phyloP scores from a whole-genome alignment of 2,113 vertebrate genomes.

The Periophthalmus modestus region DNA sequence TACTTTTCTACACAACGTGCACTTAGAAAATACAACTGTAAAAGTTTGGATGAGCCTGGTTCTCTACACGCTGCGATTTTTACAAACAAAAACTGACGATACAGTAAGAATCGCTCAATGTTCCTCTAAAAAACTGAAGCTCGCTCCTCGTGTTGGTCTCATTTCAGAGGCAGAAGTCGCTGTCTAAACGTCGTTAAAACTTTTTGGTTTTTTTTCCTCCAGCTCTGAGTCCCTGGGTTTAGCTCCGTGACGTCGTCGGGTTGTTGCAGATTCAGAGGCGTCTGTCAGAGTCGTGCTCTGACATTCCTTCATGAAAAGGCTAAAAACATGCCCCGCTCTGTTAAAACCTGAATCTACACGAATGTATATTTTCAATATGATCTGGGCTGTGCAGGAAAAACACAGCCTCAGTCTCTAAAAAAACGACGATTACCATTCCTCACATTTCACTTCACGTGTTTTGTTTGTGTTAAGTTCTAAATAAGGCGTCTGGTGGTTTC shows the following conservation, averaged over 20 bases:
- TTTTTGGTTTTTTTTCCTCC: conserved; percentile 15
- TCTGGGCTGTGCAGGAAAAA: neutral
- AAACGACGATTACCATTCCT: neutral
- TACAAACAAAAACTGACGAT: neutral
- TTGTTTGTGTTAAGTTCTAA: neutral
- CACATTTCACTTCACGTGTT: neutral
- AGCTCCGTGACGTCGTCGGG: conserved; percentile 36
- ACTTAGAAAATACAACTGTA: neutral
- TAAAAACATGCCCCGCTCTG: conserved; percentile 33
- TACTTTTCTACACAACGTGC: no score
- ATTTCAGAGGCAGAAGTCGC: conserved; percentile 13
- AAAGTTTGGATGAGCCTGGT: neutral
- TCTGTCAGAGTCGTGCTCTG: neutral
- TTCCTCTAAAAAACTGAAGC: neutral
- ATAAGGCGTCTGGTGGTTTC: neutral
- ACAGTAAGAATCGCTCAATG: neutral
- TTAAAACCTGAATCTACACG: conserved; percentile 15
- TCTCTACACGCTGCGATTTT: neutral
- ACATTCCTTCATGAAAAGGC: conserved; percentile 36
- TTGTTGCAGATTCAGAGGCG: conserved; percentile 24
- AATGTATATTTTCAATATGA: conserved; percentile 9
- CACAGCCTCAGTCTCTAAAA: neutral
- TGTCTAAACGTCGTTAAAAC: no score
- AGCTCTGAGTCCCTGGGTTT: conserved; percentile 37
- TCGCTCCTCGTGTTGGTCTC: no score